Evolutionary conservation across 1,140 invertebrate genomes (phyloP).

Genomic region (Scaptodrosophila lebanonensis): DNA sequence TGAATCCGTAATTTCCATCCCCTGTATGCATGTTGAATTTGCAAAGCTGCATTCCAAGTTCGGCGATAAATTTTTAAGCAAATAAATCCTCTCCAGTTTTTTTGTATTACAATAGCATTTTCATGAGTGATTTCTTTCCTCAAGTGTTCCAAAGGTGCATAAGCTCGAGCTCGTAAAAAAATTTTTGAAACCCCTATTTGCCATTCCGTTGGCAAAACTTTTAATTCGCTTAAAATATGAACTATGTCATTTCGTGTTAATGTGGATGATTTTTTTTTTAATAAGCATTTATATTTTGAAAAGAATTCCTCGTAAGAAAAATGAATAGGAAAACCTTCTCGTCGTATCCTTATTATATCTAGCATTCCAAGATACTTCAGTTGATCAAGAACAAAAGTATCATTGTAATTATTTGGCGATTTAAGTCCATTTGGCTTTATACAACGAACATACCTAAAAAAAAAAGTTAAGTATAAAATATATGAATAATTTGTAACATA

Average conservation of each 20-base stretch:
- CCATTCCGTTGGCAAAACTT: slow-evolving; percentile 87
- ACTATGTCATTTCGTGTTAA: slow-evolving; percentile 38
- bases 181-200: slow-evolving; percentile 95
- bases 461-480: background rate
- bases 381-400: slow-evolving; percentile 91
- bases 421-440: slow-evolving; percentile 96
- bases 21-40: slow-evolving; percentile 91
- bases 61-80: slow-evolving; percentile 79
- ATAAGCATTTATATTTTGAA: slow-evolving; percentile 78
- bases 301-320: slow-evolving; percentile 88
- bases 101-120: slow-evolving; percentile 89
- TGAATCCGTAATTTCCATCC: slow-evolving; percentile 90
- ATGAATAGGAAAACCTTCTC: slow-evolving; percentile 95
- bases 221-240: slow-evolving; percentile 80
- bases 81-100: slow-evolving; percentile 83
- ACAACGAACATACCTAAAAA: slow-evolving; percentile 91
- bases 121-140: slow-evolving; percentile 83
- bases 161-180: slow-evolving; percentile 89
- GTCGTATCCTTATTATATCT: slow-evolving; percentile 95
- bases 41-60: slow-evolving; percentile 81
- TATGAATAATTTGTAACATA: background rate
- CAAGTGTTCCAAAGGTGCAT: slow-evolving; percentile 91
- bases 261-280: slow-evolving; percentile 41
- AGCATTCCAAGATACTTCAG: slow-evolving; percentile 96
- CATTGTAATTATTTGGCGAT: slow-evolving; percentile 89